Evolutionary conservation across 2,888 invertebrate species (phyloP), one percentile per base, ranked within the genome.

Genomic region (Epiblema foenella): DNA sequence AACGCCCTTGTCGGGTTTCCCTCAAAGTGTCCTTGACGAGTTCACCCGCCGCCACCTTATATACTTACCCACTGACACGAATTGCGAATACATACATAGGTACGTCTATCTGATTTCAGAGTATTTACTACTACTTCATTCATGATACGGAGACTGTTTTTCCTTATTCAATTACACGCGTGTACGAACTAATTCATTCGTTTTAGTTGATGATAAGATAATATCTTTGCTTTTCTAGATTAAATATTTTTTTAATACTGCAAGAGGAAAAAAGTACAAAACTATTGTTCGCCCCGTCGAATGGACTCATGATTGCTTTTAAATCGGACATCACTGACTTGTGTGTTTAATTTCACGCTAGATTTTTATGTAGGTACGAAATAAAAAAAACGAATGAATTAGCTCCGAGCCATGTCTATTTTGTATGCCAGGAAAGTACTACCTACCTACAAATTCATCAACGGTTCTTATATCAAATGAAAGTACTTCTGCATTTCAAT

Each of bases 11-110:
- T 77, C 78, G 82, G 85, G 85, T 73, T 86, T 88, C 81, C 86
- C 84, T 85, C 83, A 77, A 75, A 82, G 77, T 85, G 86, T 84
- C 89, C 88, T 86, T 88, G 86, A 83, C 79, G 81, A 77, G 86
- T 84, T 87, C 86, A 85, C 80, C 85, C 72, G 60, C 68, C 60
- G 60, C 85, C 86, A 83, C 85, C 85, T 86, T 85, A 87, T 83
- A 76, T 85, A 85, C 83, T 84, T 82, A 82, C 83, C 82, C 81
- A 84, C 81, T 85, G 84, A 75, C 73, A 77, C 75, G 76, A 77
- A 76, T 77, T 76, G 75, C 76, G 77, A 46, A 77, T 73, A 76
- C 75, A 76, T 75, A 75, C 54, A 68, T 73, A 70, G 42, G 52
- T 74, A 73, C 72, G 66, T 67, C 71, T 76, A 75, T 77, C 76